Conservation (phyloP, 2,797 vertebrate species). For the Fratercula arctica region DNA sequence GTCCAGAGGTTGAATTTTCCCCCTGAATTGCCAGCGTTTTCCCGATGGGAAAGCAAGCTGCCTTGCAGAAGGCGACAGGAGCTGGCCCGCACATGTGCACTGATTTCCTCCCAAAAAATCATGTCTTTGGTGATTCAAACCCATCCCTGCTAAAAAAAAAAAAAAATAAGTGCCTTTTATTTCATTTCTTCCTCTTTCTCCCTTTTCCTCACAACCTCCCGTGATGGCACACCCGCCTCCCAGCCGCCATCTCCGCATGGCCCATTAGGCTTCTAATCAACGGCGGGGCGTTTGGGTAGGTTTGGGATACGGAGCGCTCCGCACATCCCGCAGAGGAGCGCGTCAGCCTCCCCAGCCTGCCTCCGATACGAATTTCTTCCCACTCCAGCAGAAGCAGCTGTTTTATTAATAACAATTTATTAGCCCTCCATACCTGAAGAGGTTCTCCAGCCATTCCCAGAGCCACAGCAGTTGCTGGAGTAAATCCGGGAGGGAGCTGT, state of each 20-base stretch:
- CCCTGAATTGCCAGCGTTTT: fast-evolving
- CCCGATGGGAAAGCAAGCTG: background rate
- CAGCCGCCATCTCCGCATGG: fast-evolving
- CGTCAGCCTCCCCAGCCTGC: background rate
- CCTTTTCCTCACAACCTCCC: background rate
- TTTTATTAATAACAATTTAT: background rate
- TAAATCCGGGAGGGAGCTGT: background rate
- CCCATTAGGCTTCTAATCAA: background rate
- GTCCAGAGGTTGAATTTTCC: background rate
- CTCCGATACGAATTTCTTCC: background rate
- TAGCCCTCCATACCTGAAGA: background rate
- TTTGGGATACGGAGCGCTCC: too few species aligned
- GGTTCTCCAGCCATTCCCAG: background rate
- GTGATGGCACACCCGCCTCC: background rate
- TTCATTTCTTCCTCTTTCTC: background rate
- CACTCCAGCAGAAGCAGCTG: background rate
- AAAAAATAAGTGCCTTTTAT: background rate
- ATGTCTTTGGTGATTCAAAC: background rate
- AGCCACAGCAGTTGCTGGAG: background rate
- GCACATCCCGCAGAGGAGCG: background rate
- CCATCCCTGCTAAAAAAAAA: background rate
- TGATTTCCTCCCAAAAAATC: background rate
- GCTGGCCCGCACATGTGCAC: fast-evolving
- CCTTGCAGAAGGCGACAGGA: fast-evolving
- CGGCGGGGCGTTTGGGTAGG: background rate